Base-by-base conservation (phyloP, 2,113 vertebrate species). In the Pandion haliaetus region DNA sequence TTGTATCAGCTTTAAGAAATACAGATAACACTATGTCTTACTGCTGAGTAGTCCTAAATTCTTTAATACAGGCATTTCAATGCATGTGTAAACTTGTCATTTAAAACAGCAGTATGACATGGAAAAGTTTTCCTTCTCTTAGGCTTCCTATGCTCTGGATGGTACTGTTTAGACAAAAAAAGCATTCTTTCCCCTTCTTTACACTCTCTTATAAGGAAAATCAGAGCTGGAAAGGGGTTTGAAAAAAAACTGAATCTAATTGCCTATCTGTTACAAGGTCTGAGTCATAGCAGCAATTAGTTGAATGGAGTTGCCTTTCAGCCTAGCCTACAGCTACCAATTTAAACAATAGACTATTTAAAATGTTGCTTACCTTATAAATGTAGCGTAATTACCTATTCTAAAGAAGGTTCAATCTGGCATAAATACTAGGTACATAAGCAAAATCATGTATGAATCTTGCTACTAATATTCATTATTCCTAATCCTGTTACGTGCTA, bases 211-310 rank as follows among this genome's bases (percentile, higher is more conserved):
- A 42, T n/a, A 82, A 79, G 62, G 59, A 88, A 93, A 95, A 83
- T 36, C 34, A 82, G 47, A 86, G 31, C 38, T 95, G 40, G 40
- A 91, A 94, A 95, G 34, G 29, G 17, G 36, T n/a, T 38, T 88
- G 61, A 82, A 97, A 97, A 74, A 91, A 97, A 97, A 93, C 47
- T 65, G 96, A 95, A 97, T n/a, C 87, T 94, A 98, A 94, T 82
- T 97, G 85, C 66, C 15, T 90, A 95, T 95, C 88, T 97, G 85
- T 96, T 97, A 88, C 86, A 94, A 96, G 38, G 85, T 96, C 93
- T 97, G 97, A 97, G 92, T 98, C 97, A 98, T 12, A 55, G 57
- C 44, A 86, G 85, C 90, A 97, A 92, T 97, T 98, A 97, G 66
- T 92, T 87, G 63, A 97, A 96, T 2, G 28, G 42, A 73, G 76